Percentiles rank a stretch among this genome's conserved stretches.
phyloP scores from a whole-genome alignment of 2,113 vertebrate species.

The Chroicocephalus ridibundus region DNA sequence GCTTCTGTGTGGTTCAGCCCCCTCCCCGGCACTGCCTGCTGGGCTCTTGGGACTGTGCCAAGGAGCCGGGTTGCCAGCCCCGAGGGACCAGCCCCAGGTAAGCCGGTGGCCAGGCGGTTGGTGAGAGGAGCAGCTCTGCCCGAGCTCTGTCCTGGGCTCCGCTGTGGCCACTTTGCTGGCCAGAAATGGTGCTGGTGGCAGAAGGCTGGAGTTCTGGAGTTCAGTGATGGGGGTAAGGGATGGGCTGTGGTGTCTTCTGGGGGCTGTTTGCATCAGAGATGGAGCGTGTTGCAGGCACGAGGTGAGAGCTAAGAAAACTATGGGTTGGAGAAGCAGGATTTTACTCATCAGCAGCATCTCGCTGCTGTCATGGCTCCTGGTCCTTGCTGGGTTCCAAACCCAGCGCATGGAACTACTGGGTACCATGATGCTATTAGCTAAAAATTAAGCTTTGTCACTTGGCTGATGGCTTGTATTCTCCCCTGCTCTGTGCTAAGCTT shows the following conservation, averaged over 20 bases:
- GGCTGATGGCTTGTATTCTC: neutral
- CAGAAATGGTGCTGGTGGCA: neutral
- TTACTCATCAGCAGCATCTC: neutral
- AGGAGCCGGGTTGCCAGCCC: accelerated
- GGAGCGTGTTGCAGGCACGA: accelerated
- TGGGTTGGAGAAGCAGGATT: neutral
- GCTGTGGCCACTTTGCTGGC: neutral
- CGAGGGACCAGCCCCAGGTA: neutral
- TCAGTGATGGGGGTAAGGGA: neutral
- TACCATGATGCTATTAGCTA: neutral
- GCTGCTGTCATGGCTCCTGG: neutral
- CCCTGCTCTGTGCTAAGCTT: neutral
- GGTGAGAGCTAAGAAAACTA: neutral
- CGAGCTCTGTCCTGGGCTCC: neutral
- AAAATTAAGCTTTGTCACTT: neutral
- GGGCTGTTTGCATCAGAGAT: neutral
- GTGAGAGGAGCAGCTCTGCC: neutral
- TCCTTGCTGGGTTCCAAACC: neutral
- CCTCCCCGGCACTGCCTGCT: neutral
- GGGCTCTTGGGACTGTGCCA: neutral
- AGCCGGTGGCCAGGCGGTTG: accelerated
- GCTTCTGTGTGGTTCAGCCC: neutral
- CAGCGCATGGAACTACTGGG: accelerated
- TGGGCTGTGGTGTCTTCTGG: accelerated
- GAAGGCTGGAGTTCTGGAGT: neutral